A percentile compares a stretch with the other conserved stretches of the same genome.
phyloP scores from a whole-genome alignment of 37 sponge, comb jelly and placozoan genomes.

The Crambe crambe region DNA sequence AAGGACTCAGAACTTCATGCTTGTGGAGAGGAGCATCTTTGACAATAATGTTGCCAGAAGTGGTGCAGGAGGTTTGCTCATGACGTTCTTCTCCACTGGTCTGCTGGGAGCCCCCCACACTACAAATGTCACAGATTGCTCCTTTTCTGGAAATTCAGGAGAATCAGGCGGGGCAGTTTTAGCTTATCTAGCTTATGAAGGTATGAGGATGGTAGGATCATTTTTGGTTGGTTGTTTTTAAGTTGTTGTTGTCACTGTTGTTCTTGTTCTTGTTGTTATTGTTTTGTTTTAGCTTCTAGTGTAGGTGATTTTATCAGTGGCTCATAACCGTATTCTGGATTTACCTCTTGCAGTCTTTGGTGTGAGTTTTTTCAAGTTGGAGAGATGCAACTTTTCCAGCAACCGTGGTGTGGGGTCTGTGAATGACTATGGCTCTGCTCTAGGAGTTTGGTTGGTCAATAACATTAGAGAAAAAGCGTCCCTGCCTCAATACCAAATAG shows the following conservation, averaged over 20 bases:
- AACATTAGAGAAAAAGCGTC: constrained; percentile 5
- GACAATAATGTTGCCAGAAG: constrained; percentile 20
- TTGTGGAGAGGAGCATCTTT: constrained; percentile 13
- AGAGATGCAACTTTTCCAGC: constrained; percentile 20
- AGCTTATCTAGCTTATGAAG: constrained; percentile 12
- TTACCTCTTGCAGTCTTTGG: constrained; percentile 12
- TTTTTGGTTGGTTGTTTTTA: background rate
- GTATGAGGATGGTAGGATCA: constrained; percentile 6
- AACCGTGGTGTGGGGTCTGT: constrained; percentile 18
- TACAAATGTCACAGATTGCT: constrained; percentile 12
- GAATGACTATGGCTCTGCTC: constrained; percentile 38
- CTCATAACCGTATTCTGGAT: background rate
- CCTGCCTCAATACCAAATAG: constrained; percentile 17
- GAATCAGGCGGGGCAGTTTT: constrained; percentile 39
- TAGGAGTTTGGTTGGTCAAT: constrained; percentile 12
- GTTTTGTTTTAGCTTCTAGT: background rate
- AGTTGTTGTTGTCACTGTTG: background rate
- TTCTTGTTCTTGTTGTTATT: background rate
- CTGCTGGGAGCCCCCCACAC: constrained; percentile 16
- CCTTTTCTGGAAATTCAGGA: constrained; percentile 26
- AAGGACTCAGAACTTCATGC: constrained; percentile 8
- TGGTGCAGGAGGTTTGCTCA: constrained; percentile 52
- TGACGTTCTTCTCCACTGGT: constrained; percentile 37
- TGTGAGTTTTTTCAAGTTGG: constrained; percentile 15
- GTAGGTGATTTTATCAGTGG: background rate